phyloP scores from a whole-genome alignment of 2,797 vertebrate genomes.

The Selene dorsalis region DNA sequence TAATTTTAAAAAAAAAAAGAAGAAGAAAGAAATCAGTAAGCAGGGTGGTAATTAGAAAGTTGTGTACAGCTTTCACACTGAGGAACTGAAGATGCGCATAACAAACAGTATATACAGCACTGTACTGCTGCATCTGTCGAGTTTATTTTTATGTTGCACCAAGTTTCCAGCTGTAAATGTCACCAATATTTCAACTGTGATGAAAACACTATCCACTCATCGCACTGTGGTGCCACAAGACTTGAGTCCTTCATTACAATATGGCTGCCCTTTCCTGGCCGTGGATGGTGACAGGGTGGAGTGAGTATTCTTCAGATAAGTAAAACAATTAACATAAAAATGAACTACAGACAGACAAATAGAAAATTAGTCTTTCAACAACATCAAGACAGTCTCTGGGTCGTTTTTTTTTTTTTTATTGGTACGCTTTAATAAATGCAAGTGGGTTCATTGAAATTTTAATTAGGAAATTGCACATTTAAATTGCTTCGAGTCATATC shows the following conservation, averaged over 20 bases:
- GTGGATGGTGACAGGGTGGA: neutral
- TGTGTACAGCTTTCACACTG: slow-evolving; percentile 4
- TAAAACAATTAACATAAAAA: neutral
- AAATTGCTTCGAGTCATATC: neutral
- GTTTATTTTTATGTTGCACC: slow-evolving; percentile 26
- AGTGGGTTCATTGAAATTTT: neutral
- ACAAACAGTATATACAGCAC: neutral
- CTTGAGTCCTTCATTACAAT: neutral
- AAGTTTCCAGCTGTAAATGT: slow-evolving; percentile 40
- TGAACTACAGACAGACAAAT: neutral
- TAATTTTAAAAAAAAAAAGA: slow-evolving; percentile 3
- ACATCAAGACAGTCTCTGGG: neutral
- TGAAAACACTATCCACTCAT: slow-evolving; percentile 6
- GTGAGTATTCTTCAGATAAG: neutral
- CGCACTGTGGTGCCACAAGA: neutral
- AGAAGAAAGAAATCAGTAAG: neutral
- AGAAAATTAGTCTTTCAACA: too few species aligned
- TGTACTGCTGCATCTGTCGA: neutral
- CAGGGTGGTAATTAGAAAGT: neutral
- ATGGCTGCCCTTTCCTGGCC: slow-evolving; percentile 1
- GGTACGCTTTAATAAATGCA: neutral
- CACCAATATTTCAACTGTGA: slow-evolving; percentile 29
- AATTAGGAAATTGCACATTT: neutral
- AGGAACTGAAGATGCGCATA: neutral
- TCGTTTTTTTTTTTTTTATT: neutral